Percentiles rank a stretch among this genome's conserved stretches.
These are phyloP conservation scores for Brachycybe producta DNA, from an alignment of 2,888 invertebrate species.

Conservation along the genomic window DNA sequence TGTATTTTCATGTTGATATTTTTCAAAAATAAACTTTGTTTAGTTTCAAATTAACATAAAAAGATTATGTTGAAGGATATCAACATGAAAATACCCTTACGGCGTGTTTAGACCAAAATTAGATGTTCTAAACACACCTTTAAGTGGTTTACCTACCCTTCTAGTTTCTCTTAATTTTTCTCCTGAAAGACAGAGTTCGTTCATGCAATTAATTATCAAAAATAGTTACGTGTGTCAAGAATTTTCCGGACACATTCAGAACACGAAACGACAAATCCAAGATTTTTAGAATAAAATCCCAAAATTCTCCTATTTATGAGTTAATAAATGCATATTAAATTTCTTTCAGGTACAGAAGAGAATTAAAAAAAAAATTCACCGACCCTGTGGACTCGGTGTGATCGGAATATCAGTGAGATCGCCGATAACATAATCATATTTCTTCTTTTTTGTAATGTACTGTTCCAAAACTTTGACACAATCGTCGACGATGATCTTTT, in stretches of 20 bases:
- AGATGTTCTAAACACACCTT: too few species aligned
- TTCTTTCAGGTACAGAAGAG: background rate
- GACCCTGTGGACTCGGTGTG: constrained; percentile 58
- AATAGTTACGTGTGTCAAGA: constrained; percentile 76
- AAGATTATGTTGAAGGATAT: too few species aligned
- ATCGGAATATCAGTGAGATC: constrained; percentile 89
- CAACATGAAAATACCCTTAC: too few species aligned
- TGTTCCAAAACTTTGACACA: constrained; percentile 68
- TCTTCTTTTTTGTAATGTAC: constrained; percentile 52
- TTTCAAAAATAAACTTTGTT: too few species aligned
- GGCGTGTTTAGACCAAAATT: too few species aligned
- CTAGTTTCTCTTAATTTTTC: too few species aligned
- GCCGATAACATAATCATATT: constrained; percentile 83
- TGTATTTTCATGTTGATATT: too few species aligned
- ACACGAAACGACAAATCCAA: constrained; percentile 67
- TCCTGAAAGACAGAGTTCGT: too few species aligned
- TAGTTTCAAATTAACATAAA: too few species aligned
- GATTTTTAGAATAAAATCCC: constrained; percentile 76
- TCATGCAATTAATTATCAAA: too few species aligned
- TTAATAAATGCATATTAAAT: background rate
- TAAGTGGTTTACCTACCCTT: too few species aligned
- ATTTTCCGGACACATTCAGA: constrained; percentile 67
- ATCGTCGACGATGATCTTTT: constrained; percentile 74
- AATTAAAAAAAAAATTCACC: too few species aligned
- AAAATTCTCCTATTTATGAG: constrained; percentile 46